Evolutionary conservation across 2,888 invertebrate genomes (phyloP).

Genomic region (Caenorhabditis sinica): DNA sequence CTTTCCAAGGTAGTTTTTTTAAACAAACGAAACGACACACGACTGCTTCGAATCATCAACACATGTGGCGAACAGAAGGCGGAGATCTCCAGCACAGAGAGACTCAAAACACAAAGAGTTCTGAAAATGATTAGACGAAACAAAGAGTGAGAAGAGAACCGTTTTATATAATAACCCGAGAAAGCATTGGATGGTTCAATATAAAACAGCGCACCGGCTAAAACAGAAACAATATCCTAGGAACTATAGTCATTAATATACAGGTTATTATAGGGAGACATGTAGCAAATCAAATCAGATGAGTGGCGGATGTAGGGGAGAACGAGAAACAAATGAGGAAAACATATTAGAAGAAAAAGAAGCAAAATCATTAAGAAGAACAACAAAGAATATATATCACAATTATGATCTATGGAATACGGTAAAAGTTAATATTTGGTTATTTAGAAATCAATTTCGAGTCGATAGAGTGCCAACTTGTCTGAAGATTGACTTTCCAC

Average conservation of each 20-base stretch:
- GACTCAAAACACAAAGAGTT: conserved; percentile 37
- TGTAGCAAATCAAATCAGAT: conserved; percentile 1
- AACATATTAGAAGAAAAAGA: too few relatives aligned
- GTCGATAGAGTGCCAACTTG: conserved; percentile 60
- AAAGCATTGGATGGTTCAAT: conserved; percentile 14
- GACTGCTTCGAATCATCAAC: conserved; percentile 58
- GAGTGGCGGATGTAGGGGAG: too few relatives aligned
- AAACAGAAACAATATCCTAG: conserved; percentile 11
- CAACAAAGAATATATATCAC: conserved; percentile 25
- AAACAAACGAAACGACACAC: background rate
- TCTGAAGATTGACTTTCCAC: conserved; percentile 67
- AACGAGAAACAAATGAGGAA: too few relatives aligned
- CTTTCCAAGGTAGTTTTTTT: too few relatives aligned
- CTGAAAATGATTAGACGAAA: background rate
- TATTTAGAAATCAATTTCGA: background rate
- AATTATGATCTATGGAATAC: conserved; percentile 27
- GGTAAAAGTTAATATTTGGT: conserved; percentile 22
- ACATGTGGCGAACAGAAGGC: conserved; percentile 58
- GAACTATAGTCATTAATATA: conserved; percentile 36
- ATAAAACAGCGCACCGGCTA: conserved; percentile 41
- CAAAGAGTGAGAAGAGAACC: background rate
- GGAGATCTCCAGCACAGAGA: conserved; percentile 33
- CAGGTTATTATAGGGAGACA: conserved; percentile 27
- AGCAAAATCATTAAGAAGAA: too few relatives aligned
- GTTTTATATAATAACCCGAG: conserved; percentile 38